Base-by-base conservation (phyloP, 2,888 invertebrate species). In the Callyntrura guangdongensis region DNA sequence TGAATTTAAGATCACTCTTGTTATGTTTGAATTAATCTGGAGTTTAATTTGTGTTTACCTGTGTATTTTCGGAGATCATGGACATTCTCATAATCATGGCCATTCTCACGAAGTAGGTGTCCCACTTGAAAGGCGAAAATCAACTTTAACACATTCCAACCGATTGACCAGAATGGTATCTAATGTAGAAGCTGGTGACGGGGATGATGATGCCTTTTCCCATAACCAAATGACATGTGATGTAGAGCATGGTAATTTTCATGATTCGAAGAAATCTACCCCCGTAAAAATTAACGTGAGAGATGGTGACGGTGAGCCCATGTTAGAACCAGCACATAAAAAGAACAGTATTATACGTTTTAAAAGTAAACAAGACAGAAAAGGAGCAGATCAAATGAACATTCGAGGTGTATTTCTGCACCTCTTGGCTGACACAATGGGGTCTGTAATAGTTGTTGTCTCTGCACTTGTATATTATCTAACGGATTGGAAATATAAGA, bases 381-480 rank as follows among this genome's bases (percentile, higher is more conserved):
- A 56, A 74, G 14, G 27, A 22, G 69, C 82, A n/a, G 64, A 25
- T 27, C 27, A 99, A 95, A 97, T 99, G 97, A 99, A 99, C 95
- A 99, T 99, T 99, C 97, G 98, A 89, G 99, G 99, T 14, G 99
- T 99, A 20, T 92, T 99, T 95, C 96, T 99, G 86, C 99, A 99
- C 95, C 98, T 99, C 4, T 95, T 99, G 45, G 99, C 99, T 81
- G 99, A 99, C 95, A 99, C 99, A 17, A 95, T 99, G 79, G 99
- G 99, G 83, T 98, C 98, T 0, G 96, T 98, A 0, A 98, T 98
- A 93, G 98, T 99, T 11, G 97, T 98, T 59, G 96, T 97, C 72
- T 98, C 98, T 79, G 98, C 98, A 0, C 94, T 96, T 92, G 95
- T 97, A 90, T 95, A 96, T 72, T 95, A 97, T 97, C 96, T 97